A percentile compares a stretch with the other conserved stretches of the same genome.
Evolutionary conservation across 2,797 vertebrate genomes (phyloP).

Genomic region (Anolis apletophallus): DNA sequence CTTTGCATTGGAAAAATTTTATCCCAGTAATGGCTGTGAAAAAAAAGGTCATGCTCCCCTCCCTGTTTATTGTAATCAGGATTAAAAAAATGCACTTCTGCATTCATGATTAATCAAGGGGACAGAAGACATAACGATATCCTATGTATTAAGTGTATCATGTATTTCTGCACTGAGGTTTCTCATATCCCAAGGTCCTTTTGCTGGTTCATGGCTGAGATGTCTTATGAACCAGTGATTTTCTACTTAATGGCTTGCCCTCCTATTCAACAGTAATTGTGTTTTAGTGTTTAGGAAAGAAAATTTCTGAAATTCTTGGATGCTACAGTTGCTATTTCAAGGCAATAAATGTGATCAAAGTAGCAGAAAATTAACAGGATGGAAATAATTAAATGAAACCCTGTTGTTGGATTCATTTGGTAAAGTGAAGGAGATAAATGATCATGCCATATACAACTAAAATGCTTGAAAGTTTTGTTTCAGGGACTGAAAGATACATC

Average conservation of each 20-base stretch:
- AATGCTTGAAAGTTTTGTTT: slow-evolving; percentile 22
- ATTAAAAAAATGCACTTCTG: background rate
- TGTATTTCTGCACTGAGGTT: no score
- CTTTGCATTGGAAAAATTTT: background rate
- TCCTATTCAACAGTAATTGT: background rate
- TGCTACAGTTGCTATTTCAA: background rate
- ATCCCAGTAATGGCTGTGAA: no score
- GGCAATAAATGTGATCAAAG: slow-evolving; percentile 17
- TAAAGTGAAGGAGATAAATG: slow-evolving; percentile 33
- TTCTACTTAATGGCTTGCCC: background rate
- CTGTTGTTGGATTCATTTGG: slow-evolving; percentile 23
- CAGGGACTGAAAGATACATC: slow-evolving; percentile 27
- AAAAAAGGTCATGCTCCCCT: no score
- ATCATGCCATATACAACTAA: background rate
- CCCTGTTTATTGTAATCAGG: background rate
- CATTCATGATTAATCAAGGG: background rate
- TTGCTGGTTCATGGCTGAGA: background rate
- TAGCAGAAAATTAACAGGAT: slow-evolving; percentile 10
- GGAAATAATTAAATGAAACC: slow-evolving; percentile 34
- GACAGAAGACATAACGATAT: background rate
- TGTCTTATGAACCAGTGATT: background rate
- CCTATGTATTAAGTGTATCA: background rate
- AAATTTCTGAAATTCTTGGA: background rate
- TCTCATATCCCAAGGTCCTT: background rate
- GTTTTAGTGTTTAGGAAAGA: background rate